Evolutionary conservation across 2,797 vertebrate species (phyloP), one percentile per base, ranked within the genome.

Genomic region (Anguilla obscura): DNA sequence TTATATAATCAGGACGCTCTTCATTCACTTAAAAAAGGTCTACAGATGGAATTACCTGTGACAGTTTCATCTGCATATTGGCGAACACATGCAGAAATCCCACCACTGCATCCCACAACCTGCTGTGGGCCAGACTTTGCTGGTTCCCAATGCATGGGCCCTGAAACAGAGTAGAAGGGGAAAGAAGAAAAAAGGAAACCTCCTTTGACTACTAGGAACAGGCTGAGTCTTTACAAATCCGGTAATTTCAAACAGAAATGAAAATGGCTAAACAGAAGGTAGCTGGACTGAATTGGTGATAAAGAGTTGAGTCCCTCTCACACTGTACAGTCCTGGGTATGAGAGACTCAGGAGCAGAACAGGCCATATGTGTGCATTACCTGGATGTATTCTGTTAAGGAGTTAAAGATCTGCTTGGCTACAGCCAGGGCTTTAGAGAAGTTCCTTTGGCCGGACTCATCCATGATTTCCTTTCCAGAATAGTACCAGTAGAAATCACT

Each of bases 401-500:
- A 99, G 95, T 99, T 99, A 94, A 99, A 99, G 93, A 99, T 98
- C 94, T 99, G 99, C 91, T 99, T 99, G 86, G 98, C 98, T 86
- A 99, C 99, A 63, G 97, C 97, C 89, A 99, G 94, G 6, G 98
- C 98, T 96, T 97, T 98, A 89, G 98, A 99, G 94, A 99, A 99
- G 94, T 99, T 99, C 87, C 98, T 96, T 93, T 99, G 98, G 85
- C 99, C 99, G 7, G 98, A 96, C 88, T 98, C 98, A 92, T 99
- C 99, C 91, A 99, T 99, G 16, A 99, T 69, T 60, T 99, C 98
- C 92, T 99, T 99, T 89, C 98, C 99, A 89, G 99, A 99, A 91
- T 99, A 99, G 94, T 99, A 99, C 99, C 98, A 99, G 93, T 99
- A 99, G 95, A 99, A 99, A 93, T 99, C 99, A 93, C 99, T 99